Evolutionary conservation across 2,113 vertebrate genomes (phyloP), one percentile per base, ranked within the genome.

Genomic region (Podilymbus podiceps): DNA sequence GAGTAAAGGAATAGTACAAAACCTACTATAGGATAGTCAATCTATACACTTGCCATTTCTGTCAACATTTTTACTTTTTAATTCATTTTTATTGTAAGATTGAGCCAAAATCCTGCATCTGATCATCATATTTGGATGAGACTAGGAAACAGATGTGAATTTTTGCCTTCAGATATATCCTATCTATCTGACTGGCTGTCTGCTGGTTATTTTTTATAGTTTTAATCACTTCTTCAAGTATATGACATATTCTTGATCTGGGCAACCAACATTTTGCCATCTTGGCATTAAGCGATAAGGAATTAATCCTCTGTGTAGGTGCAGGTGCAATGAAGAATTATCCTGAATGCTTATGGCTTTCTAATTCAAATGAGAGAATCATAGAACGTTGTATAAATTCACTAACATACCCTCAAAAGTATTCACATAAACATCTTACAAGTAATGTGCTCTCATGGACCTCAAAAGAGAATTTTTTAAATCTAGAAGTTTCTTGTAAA

Each of bases 111-210:
- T 89, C 60, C 35, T 69, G 56, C 62, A 87, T 85, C 77, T 79
- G 62, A 53, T 91, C 40, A 66, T 82, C 40, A 12, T 69, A 76
- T 73, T 97, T 95, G 89, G 80, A 89, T 46, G 22, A 73, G 46
- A 85, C 38, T 31, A 73, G 53, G 92, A 91, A 90, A 71, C 86
- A 96, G 92, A 92, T 94, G 85, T 89, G 83, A 56, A 64, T 94
- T 78, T 79, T 69, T 89, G 44, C 62, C 56, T 87, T 90, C 77
- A 87, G 53, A 78, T 92, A 40, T 38, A 63, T 87, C 77, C 77
- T 68, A 50, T 69, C 64, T 87, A 46, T 92, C 66, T 58, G 69
- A 75, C 60, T 88, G 82, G 23, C 75, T 95, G 56, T 28, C 58
- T 92, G 53, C 77, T 94, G 56, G 46, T 75, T 87, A 28, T 24